phyloP scores from a whole-genome alignment of 2,888 invertebrate species.

The Idaea straminata region DNA sequence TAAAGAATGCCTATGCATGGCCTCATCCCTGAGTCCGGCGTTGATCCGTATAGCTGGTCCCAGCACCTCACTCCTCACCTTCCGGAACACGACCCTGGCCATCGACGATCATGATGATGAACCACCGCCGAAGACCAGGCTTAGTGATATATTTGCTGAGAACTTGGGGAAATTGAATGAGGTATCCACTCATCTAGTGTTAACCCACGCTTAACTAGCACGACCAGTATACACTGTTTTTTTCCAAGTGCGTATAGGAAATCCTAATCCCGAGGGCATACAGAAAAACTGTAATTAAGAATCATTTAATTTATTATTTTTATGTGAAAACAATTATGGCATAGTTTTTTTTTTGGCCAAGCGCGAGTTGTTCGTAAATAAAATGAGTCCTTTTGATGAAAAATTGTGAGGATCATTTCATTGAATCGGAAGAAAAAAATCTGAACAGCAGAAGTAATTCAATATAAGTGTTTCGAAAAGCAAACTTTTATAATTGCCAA shows the following conservation, averaged over 20 bases:
- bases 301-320: too few relatives aligned
- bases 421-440: too few relatives aligned
- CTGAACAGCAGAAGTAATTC: constrained; percentile 6
- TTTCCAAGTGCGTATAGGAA: too few relatives aligned
- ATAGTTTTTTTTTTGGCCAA: too few relatives aligned
- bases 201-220: too few relatives aligned
- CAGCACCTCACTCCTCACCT: constrained; percentile 73
- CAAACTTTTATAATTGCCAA: constrained; percentile 14
- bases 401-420: too few relatives aligned
- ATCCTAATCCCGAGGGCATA: too few relatives aligned
- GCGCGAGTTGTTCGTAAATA: too few relatives aligned
- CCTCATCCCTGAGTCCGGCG: constrained; percentile 84
- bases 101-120: constrained; percentile 40
- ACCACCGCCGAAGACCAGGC: constrained; percentile 14
- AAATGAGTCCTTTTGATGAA: too few relatives aligned
- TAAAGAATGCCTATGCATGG: constrained; percentile 82
- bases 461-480: constrained; percentile 20
- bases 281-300: too few relatives aligned
- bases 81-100: constrained; percentile 58
- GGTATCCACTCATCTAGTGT: background rate
- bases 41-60: constrained; percentile 87
- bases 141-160: constrained; percentile 24
- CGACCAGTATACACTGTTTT: too few relatives aligned
- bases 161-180: constrained; percentile 19
- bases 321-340: too few relatives aligned